Evolutionary conservation across 2,888 invertebrate species (phyloP).

Genomic region (Dryobotodes eremita): DNA sequence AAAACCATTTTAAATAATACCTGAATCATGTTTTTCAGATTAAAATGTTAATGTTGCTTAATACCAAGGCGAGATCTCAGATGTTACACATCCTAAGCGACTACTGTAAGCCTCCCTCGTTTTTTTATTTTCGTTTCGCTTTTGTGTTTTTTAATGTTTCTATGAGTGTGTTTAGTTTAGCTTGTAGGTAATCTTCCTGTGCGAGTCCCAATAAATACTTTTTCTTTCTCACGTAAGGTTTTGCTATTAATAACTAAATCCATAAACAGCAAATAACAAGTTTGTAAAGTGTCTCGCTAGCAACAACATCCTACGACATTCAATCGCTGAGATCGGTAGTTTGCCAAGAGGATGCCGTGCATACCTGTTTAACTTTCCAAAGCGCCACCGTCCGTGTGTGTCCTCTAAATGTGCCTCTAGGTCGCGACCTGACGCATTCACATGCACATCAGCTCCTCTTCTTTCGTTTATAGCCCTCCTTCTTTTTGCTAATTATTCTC

Average conservation of each 20-base stretch:
- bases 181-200: neutral
- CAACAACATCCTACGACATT: constrained; percentile 1
- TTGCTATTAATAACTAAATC: neutral
- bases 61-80: too few relatives aligned
- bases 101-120: too few relatives aligned
- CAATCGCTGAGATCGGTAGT: constrained; percentile 1
- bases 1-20: too few relatives aligned
- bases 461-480: constrained; percentile 17
- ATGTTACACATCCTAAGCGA: too few relatives aligned
- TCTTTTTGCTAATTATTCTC: neutral
- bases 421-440: constrained; percentile 48
- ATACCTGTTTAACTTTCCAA: constrained; percentile 57
- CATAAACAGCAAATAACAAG: neutral
- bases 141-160: too few relatives aligned
- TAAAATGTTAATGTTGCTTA: too few relatives aligned
- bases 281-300: neutral
- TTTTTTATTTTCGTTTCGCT: too few relatives aligned
- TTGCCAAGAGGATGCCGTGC: constrained; percentile 49
- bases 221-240: neutral
- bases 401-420: constrained; percentile 49
- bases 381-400: constrained; percentile 29
- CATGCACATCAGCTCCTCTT: constrained; percentile 32
- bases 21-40: too few relatives aligned
- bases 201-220: neutral
- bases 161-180: too few relatives aligned